Conservation (phyloP, 2,113 vertebrate genomes). For the Patagioenas fasciata region DNA sequence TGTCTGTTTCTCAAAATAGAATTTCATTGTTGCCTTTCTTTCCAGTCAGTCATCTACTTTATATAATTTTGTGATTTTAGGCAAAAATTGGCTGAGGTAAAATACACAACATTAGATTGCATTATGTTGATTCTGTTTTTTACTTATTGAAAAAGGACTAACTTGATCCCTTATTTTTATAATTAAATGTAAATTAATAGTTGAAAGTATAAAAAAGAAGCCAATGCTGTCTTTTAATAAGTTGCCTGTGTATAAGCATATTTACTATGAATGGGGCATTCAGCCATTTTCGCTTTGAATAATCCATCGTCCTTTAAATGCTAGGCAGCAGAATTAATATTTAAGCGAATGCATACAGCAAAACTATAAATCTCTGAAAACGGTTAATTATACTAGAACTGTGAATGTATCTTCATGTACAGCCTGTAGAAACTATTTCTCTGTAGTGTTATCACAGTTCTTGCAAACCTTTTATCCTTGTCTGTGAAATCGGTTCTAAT, state of each 20-base stretch:
- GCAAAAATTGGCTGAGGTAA: neutral
- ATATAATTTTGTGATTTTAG: neutral
- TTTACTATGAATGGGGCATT: slow-evolving; percentile 26
- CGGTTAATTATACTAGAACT: slow-evolving; percentile 47
- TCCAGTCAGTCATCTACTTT: neutral
- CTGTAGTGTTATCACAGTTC: neutral
- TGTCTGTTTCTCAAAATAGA: neutral
- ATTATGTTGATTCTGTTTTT: neutral
- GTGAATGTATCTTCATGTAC: slow-evolving; percentile 21
- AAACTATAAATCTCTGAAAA: slow-evolving; percentile 58
- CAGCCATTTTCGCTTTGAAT: slow-evolving; percentile 35
- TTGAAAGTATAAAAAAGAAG: neutral
- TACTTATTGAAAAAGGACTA: neutral
- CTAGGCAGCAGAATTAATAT: slow-evolving; percentile 52
- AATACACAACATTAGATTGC: neutral
- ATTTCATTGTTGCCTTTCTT: neutral
- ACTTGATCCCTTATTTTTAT: neutral
- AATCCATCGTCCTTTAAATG: slow-evolving; percentile 15
- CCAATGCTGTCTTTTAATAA: neutral
- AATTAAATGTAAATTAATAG: neutral
- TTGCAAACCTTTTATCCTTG: slow-evolving; percentile 23
- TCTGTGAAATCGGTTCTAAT: slow-evolving; percentile 25
- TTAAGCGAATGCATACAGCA: slow-evolving; percentile 49
- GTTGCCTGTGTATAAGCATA: neutral
- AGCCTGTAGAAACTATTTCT: slow-evolving; percentile 9